Evolutionary conservation across 1,140 invertebrate species (phyloP).

Genomic region (Pomacea maculata): DNA sequence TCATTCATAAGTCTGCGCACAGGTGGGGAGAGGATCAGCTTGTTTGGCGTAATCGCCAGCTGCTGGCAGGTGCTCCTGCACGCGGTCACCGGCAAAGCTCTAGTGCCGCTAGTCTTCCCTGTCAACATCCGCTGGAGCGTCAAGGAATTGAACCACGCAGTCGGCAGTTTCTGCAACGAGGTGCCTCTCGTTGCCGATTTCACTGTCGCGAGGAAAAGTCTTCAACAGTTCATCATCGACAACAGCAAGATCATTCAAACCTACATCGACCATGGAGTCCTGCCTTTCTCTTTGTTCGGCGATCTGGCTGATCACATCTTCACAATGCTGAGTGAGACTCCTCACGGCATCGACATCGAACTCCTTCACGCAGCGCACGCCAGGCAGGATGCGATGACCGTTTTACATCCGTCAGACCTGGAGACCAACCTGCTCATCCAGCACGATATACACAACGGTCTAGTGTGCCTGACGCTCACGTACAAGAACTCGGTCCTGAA

Average conservation of each 20-base stretch:
- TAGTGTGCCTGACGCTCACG: slow-evolving; percentile 16
- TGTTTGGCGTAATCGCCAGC: slow-evolving; percentile 14
- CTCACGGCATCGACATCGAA: slow-evolving; percentile 28
- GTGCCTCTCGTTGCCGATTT: slow-evolving; percentile 26
- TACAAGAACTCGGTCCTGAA: slow-evolving; percentile 22
- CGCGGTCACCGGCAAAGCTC: slow-evolving; percentile 22
- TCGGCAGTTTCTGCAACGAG: slow-evolving; percentile 29
- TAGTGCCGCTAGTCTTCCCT: slow-evolving; percentile 22
- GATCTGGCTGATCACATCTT: slow-evolving; percentile 26
- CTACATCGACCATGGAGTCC: slow-evolving; percentile 27
- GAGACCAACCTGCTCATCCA: slow-evolving; percentile 28
- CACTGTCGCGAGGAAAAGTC: slow-evolving; percentile 7
- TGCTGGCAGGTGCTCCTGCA: slow-evolving; percentile 24
- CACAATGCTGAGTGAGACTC: slow-evolving; percentile 18
- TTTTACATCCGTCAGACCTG: slow-evolving; percentile 10
- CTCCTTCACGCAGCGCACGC: not conserved
- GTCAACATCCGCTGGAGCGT: slow-evolving; percentile 23
- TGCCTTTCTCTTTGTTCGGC: slow-evolving; percentile 29
- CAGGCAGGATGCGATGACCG: not conserved
- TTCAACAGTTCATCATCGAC: slow-evolving; percentile 24
- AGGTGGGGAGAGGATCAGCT: slow-evolving; percentile 2
- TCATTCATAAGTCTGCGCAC: slow-evolving; percentile 13
- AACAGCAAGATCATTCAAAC: slow-evolving; percentile 27
- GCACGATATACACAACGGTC: slow-evolving; percentile 10
- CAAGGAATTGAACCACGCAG: slow-evolving; percentile 5